phyloP scores from a whole-genome alignment of 2,888 invertebrate genomes.

The Cyclophora albipunctata region DNA sequence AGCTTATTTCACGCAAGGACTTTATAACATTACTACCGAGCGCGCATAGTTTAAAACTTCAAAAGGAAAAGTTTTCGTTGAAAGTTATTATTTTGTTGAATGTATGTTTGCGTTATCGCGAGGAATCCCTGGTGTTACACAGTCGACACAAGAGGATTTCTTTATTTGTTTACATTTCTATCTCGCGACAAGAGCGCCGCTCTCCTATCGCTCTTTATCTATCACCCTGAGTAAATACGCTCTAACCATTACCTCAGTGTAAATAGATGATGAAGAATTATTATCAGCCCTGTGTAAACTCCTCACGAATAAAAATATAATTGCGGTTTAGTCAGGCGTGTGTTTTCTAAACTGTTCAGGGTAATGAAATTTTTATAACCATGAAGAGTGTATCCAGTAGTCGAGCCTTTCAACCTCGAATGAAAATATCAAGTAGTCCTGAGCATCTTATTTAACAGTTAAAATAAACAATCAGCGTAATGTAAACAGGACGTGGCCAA shows the following conservation, averaged over 20 bases:
- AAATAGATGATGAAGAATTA: conserved; percentile 61
- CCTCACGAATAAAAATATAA: conserved; percentile 43
- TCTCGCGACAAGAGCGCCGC: conserved; percentile 58
- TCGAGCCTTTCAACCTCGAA: conserved; percentile 8
- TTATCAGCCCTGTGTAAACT: conserved; percentile 57
- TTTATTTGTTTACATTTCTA: conserved; percentile 60
- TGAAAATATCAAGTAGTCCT: conserved; percentile 17
- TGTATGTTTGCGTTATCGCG: conserved; percentile 39
- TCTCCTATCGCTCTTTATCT: conserved; percentile 60
- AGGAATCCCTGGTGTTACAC: conserved; percentile 57
- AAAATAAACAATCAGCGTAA: conserved; percentile 16
- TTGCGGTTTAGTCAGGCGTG: conserved; percentile 27
- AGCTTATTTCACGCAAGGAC: too few relatives aligned
- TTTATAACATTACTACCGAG: too few relatives aligned
- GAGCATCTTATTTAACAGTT: conserved; percentile 16
- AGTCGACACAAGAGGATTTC: conserved; percentile 42
- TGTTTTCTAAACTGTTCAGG: conserved; percentile 21
- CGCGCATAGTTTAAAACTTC: too few relatives aligned
- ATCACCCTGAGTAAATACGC: conserved; percentile 61
- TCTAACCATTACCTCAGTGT: conserved; percentile 54
- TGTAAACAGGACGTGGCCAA: conserved; percentile 20
- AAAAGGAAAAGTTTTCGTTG: too few relatives aligned
- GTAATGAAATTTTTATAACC: conserved; percentile 23
- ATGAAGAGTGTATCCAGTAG: conserved; percentile 19
- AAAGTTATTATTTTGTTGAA: too few relatives aligned